phyloP scores from a whole-genome alignment of 2,888 invertebrate species.

The Imbricaverruca yamaguchii region DNA sequence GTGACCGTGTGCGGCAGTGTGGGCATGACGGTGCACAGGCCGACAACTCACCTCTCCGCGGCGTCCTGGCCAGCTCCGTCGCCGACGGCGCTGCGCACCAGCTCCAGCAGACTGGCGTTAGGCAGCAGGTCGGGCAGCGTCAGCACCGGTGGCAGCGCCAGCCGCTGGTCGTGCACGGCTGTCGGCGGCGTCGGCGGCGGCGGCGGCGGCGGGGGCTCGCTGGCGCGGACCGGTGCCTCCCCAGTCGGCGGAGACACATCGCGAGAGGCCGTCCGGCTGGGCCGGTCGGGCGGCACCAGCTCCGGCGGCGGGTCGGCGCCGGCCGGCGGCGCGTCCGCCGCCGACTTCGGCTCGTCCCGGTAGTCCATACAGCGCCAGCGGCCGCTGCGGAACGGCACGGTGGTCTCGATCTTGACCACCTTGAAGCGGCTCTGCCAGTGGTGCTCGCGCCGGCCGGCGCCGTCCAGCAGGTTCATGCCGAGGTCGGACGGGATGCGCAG shows the following conservation, averaged over 20 bases:
- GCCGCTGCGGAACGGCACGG: constrained; percentile 83
- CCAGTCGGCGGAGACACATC: background rate
- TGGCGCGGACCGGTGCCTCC: background rate
- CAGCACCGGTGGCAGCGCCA: background rate
- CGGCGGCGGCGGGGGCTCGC: background rate
- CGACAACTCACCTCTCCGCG: background rate
- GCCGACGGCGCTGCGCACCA: background rate
- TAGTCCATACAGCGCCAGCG: constrained; percentile 94
- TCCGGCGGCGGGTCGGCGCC: background rate
- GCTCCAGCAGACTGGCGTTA: background rate
- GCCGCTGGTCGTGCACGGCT: background rate
- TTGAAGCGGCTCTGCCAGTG: constrained; percentile 58
- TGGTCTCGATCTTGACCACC: constrained; percentile 91
- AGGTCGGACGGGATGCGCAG: background rate
- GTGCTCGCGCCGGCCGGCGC: background rate
- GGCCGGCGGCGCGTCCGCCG: background rate
- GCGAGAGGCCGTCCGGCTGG: background rate
- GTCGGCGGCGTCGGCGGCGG: background rate
- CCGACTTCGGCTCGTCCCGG: constrained; percentile 61
- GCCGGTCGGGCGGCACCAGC: background rate
- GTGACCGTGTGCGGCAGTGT: too few species aligned
- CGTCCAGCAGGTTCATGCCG: background rate
- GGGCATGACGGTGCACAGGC: too few species aligned
- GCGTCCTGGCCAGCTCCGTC: background rate
- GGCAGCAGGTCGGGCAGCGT: constrained; percentile 9